Evolutionary conservation across 2,113 vertebrate species (phyloP).

Genomic region (Cepphus grylle): DNA sequence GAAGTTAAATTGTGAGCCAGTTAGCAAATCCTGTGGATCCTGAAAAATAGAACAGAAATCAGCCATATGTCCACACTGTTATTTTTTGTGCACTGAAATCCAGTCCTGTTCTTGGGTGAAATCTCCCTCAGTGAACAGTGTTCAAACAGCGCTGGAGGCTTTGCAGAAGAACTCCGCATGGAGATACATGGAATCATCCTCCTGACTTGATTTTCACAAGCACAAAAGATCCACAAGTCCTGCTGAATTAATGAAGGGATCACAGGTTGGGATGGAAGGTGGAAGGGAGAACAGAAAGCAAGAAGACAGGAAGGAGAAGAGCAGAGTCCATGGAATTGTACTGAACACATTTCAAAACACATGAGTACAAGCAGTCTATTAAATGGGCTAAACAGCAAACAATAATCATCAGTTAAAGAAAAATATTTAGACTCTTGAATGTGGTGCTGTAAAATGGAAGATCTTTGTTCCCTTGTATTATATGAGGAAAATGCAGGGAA

Average conservation of each 20-base stretch:
- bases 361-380: not conserved
- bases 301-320: not conserved
- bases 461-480: not conserved
- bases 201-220: not conserved
- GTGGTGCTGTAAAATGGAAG: not conserved
- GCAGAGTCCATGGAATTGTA: not conserved
- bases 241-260: not conserved
- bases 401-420: not conserved
- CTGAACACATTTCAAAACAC: not conserved
- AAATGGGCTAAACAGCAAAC: not conserved
- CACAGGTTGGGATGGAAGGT: not conserved
- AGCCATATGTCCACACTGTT: not conserved
- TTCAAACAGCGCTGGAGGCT: not conserved
- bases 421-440: not conserved
- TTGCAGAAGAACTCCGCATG: not conserved
- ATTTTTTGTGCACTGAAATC: not conserved
- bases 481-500: not conserved
- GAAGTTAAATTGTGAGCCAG: constrained; percentile 73
- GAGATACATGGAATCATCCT: not conserved
- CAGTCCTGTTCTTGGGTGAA: not conserved
- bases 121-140: not conserved
- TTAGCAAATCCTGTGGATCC: constrained; percentile 55
- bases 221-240: not conserved
- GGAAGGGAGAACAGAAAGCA: not conserved
- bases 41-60: constrained; percentile 24